Percentiles rank a stretch among this genome's conserved stretches.
These are phyloP conservation scores for Trissolcus brochymenae DNA, from an alignment of 2,888 invertebrate species.

Conservation along the genomic window DNA sequence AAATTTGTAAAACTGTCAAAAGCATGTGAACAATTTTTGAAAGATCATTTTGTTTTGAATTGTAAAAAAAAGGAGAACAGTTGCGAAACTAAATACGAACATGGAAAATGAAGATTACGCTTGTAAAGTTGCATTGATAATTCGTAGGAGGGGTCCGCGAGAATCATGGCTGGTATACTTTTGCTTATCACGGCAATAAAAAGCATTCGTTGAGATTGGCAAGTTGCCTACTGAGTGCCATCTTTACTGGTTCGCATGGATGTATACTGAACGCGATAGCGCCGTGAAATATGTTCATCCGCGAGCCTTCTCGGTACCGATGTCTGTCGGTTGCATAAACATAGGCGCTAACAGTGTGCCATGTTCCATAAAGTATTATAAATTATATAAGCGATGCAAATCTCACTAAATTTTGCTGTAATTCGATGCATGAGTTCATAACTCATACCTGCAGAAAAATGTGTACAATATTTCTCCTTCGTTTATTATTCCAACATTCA, in stretches of 20 bases:
- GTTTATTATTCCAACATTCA: neutral
- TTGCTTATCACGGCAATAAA: slow-evolving; percentile 72
- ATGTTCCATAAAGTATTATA: slow-evolving; percentile 13
- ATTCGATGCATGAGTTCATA: neutral
- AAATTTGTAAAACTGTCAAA: too few relatives aligned
- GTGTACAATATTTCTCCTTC: neutral
- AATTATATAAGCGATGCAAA: neutral
- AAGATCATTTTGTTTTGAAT: too few relatives aligned
- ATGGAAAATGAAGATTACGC: slow-evolving; percentile 64
- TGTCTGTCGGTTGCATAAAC: slow-evolving; percentile 51
- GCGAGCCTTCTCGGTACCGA: slow-evolving; percentile 56
- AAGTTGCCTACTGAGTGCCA: slow-evolving; percentile 66
- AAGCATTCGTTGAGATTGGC: slow-evolving; percentile 72
- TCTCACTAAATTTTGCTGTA: neutral
- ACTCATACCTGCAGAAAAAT: neutral
- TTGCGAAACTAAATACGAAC: neutral
- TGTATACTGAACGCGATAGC: slow-evolving; percentile 64
- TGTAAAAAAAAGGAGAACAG: too few relatives aligned
- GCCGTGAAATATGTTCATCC: slow-evolving; percentile 72
- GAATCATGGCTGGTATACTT: slow-evolving; percentile 40
- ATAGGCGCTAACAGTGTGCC: slow-evolving; percentile 51
- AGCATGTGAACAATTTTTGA: too few relatives aligned
- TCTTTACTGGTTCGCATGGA: slow-evolving; percentile 60
- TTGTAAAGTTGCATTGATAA: slow-evolving; percentile 48
- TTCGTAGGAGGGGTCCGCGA: slow-evolving; percentile 27